Base-by-base conservation (phyloP, 2,888 invertebrate species). In the Caenorhabditis sp. region DNA sequence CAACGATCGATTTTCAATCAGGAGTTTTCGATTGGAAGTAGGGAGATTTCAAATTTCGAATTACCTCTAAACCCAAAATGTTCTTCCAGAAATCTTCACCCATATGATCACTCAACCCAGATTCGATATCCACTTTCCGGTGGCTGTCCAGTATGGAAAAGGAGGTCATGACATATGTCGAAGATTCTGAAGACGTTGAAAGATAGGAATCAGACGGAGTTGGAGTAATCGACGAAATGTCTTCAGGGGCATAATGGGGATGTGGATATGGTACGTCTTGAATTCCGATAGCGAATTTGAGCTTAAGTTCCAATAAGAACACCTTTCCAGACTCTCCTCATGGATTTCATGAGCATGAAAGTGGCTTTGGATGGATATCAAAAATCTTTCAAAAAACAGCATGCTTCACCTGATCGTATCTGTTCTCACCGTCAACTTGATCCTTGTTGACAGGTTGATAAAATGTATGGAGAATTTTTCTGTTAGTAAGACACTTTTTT, bases 41-140 rank as follows among this genome's bases (percentile, higher is more conserved):
- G 14, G 54, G 10, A 24, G 6, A 2, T 51, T 41, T 44, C 24
- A 5, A 24, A 7, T 0, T 3, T 10, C n/a, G 19, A n/a, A n/a
- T n/a, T n/a, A n/a, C n/a, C n/a, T n/a, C 44, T 14, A 22, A 22
- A 22, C 24, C 24, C 41, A 7, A 35, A 38, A 16, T 35, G 35
- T n/a, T 19, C 22, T 56, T 68, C 10, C 69, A 69, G 69, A 69
- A 69, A 35, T 69, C 12, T 26, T 56, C n/a, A 38, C 69, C 3
- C 56, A 38, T 10, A 56, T 69, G 54, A 31, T 56, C 4, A 16
- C 26, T 10, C 41, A 63, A 12, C 64, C 64, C 10, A n/a, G 41
- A 12, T 41, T 74, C 28, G 63, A 74, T 44, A 14, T 24, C 14
- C 19, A 38, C 28, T 61, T 41, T 22, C 74, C 74, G 19, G 2